These are phyloP conservation scores for Latheticus oryzae DNA, from an alignment of 2,888 invertebrate genomes.

Conservation along the genomic window DNA sequence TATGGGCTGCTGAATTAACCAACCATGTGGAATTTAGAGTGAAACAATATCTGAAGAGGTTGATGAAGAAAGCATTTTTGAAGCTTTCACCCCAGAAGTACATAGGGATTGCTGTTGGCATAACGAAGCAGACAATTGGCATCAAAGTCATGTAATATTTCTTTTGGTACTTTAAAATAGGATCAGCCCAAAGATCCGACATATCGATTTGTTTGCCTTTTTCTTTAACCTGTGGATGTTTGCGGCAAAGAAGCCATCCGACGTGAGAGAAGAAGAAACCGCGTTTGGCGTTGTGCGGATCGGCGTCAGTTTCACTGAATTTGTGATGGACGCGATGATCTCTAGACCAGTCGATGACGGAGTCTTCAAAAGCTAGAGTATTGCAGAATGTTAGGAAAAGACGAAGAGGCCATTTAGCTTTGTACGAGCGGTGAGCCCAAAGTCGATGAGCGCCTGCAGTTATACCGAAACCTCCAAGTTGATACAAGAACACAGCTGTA, in stretches of 20 bases:
- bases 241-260: slow-evolving; percentile 92
- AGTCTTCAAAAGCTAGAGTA: slow-evolving; percentile 91
- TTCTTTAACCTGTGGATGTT: slow-evolving; percentile 89
- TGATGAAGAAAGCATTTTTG: slow-evolving; percentile 75
- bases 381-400: slow-evolving; percentile 85
- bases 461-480: slow-evolving; percentile 87
- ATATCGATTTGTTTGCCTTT: slow-evolving; percentile 90
- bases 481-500: slow-evolving; percentile 80
- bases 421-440: slow-evolving; percentile 96
- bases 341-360: slow-evolving; percentile 82
- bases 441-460: slow-evolving; percentile 97
- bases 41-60: slow-evolving; percentile 81
- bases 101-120: slow-evolving; percentile 81
- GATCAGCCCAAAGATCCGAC: slow-evolving; percentile 84
- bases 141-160: slow-evolving; percentile 65
- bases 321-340: slow-evolving; percentile 92
- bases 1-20: slow-evolving; percentile 90
- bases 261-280: slow-evolving; percentile 98
- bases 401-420: slow-evolving; percentile 90
- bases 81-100: slow-evolving; percentile 82
- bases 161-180: slow-evolving; percentile 86
- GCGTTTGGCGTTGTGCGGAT: slow-evolving; percentile 90
- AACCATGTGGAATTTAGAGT: slow-evolving; percentile 88
- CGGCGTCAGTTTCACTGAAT: slow-evolving; percentile 92
- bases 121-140: slow-evolving; percentile 76